phyloP scores from a whole-genome alignment of 2,113 vertebrate species.

The Cervus canadensis region DNA sequence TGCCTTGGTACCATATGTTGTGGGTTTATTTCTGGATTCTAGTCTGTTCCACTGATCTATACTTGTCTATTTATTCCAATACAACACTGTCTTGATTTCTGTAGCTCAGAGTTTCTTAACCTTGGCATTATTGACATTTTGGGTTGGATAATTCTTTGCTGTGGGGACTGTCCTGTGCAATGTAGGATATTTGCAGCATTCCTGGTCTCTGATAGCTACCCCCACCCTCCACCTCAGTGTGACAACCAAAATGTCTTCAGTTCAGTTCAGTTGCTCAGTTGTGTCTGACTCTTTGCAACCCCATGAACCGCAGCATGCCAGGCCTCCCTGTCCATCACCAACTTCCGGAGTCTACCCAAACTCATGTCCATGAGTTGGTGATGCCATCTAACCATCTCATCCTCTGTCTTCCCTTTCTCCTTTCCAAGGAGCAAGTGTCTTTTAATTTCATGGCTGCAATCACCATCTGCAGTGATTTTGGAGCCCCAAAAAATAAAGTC shows the following conservation, averaged over 20 bases:
- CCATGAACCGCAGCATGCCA: rapidly evolving
- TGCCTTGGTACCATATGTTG: neutral
- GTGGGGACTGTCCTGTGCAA: neutral
- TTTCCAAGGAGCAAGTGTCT: neutral
- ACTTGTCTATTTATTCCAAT: neutral
- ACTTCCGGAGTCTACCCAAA: neutral
- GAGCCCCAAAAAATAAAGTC: neutral
- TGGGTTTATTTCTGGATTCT: neutral
- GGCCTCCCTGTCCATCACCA: neutral
- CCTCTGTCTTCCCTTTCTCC: neutral
- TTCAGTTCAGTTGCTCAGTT: neutral
- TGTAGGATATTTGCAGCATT: neutral
- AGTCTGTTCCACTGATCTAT: neutral
- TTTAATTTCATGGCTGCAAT: neutral
- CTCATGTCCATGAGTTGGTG: neutral
- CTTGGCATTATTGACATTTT: neutral
- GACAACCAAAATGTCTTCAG: neutral
- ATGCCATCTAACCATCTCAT: neutral
- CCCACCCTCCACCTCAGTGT: neutral
- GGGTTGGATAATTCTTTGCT: neutral
- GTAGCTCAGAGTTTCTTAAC: neutral
- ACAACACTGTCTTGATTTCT: neutral
- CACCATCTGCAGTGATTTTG: neutral
- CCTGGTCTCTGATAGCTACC: neutral
- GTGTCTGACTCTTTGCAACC: neutral